phyloP scores from a whole-genome alignment of 1,140 invertebrate genomes.

The Lucilia sericata region DNA sequence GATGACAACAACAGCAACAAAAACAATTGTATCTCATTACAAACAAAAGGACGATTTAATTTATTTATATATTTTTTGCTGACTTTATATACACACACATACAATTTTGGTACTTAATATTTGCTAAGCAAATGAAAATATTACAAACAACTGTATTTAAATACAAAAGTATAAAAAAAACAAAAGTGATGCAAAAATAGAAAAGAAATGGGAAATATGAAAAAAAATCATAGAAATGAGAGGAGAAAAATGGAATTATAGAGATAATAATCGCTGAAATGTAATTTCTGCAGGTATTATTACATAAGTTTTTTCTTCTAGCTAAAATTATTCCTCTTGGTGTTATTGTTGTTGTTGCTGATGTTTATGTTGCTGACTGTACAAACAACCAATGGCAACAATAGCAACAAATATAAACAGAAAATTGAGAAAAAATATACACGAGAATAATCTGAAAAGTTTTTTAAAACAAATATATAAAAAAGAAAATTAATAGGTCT shows the following conservation, averaged over 20 bases:
- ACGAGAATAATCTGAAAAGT: neutral
- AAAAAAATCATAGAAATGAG: neutral
- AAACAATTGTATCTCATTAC: conserved; percentile 21
- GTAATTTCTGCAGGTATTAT: conserved; percentile 44
- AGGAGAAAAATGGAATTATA: conserved; percentile 9
- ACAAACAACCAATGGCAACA: conserved; percentile 24
- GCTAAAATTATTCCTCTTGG: conserved; percentile 16
- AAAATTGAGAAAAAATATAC: neutral
- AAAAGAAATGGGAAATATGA: neutral
- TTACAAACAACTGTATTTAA: conserved; percentile 17
- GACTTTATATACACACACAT: neutral
- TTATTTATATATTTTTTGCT: conserved; percentile 31
- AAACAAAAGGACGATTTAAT: conserved; percentile 35
- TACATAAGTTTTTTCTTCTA: conserved; percentile 1
- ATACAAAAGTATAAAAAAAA: neutral
- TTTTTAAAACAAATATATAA: no score
- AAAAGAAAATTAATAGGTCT: no score
- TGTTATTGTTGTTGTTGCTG: neutral
- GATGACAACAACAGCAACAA: neutral
- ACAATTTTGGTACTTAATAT: neutral
- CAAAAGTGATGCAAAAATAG: neutral
- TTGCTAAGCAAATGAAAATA: conserved; percentile 18
- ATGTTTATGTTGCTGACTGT: neutral
- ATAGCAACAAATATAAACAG: neutral
- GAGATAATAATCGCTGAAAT: conserved; percentile 43